Base-by-base conservation (phyloP, 2,797 vertebrate genomes). In the Melanotaenia trifasciata region DNA sequence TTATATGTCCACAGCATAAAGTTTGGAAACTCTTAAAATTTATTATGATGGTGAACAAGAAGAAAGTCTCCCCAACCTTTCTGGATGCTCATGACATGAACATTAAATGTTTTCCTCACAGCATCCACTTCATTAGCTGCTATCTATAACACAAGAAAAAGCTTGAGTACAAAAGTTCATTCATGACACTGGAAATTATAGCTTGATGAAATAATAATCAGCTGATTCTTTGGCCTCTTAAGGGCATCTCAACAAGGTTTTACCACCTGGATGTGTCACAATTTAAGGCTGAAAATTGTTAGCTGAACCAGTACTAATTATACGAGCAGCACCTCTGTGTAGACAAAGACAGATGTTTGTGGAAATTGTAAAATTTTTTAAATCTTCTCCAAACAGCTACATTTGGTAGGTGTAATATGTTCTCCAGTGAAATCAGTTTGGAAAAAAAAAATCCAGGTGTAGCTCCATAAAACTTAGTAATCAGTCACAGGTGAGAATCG, bases 121-220 rank as follows among this genome's bases (percentile, higher is more conserved):
- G 94, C 92, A 76, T 96, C 94, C 45, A 93, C 65, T 72, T 93
- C 72, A 5, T 96, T 89, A 13, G 94, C 94, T 35, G 94, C 94
- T 63, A 95, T 92, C 95, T 95, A 81, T 40, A 60, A 65, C 18
- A 73, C 1, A 70, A 40, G 28, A 73, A 57, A 67, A 69, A 12
- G 2, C 30, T 28, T 2, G 12, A 69, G 35, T 4, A 16, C 47
- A 9, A 70, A 70, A 64, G 0, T 51, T 45, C 0, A 60, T 53
- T 26, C 8, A 14, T 40, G 3, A 58, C 4, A 4, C 38, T n/a
- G 24, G 14, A 72, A 56, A 18, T 16, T 11, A 6, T 3, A 38
- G 35, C 1, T 24, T 40, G 12, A 40, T 22, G 5, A 36, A 26
- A 40, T 36, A 36, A 2, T 40, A 2, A 40, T 40, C 38, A 40